phyloP scores from a whole-genome alignment of 1,140 invertebrate species.

The Theocolax elegans region DNA sequence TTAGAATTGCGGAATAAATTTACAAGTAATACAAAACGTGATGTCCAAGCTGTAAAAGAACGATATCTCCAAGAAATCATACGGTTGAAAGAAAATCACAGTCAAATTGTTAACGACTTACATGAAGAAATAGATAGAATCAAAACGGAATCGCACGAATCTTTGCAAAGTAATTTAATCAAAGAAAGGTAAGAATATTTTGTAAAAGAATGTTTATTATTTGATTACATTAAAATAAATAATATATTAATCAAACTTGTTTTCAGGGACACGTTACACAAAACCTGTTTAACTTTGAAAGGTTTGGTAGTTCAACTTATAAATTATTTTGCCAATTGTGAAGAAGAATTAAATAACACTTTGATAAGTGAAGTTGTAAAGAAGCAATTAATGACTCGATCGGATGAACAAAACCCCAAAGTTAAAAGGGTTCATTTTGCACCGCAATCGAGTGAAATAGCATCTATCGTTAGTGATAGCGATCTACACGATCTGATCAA shows the following conservation, averaged over 20 bases:
- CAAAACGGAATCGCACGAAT: conserved; percentile 34
- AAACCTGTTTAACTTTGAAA: conserved; percentile 70
- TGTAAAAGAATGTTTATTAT: not conserved
- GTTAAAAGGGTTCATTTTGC: conserved; percentile 75
- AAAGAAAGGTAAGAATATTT: conserved; percentile 51
- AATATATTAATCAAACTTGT: not conserved
- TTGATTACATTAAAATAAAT: not conserved
- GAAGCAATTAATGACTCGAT: conserved; percentile 43
- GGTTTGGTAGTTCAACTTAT: conserved; percentile 74
- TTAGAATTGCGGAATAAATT: conserved; percentile 76
- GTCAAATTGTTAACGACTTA: conserved; percentile 55
- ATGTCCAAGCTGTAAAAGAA: conserved; percentile 63
- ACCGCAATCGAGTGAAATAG: conserved; percentile 73
- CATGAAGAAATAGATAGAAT: conserved; percentile 53
- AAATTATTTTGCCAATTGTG: conserved; percentile 78
- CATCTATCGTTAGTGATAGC: conserved; percentile 70
- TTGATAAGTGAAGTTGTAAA: conserved; percentile 74
- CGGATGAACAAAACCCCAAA: conserved; percentile 43
- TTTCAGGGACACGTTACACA: conserved; percentile 72
- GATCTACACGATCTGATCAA: conserved; percentile 55
- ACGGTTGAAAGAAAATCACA: conserved; percentile 71
- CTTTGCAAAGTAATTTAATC: conserved; percentile 41
- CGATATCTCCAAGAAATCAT: conserved; percentile 63
- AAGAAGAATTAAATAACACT: conserved; percentile 81
- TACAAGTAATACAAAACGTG: conserved; percentile 70